Base-by-base conservation (phyloP, 2,113 vertebrate species). In the Cavia aperea region DNA sequence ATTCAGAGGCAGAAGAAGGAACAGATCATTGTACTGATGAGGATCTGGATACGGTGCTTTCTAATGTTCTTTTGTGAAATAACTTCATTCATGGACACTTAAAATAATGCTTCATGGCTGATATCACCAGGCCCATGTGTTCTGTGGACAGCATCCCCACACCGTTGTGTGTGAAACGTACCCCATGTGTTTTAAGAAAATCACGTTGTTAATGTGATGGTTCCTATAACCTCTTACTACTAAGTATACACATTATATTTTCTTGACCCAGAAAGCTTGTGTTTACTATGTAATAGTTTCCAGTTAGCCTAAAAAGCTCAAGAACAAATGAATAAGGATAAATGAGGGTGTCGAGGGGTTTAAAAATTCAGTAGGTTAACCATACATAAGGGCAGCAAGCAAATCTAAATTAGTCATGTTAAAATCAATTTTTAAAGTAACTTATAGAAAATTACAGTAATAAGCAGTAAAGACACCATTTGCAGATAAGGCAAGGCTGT, bases 1-100 rank as follows among this genome's bases (percentile, higher is more conserved):
- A 88, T 97, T 97, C 78, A 89, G 96, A 93, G 94, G 75, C 68
- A 51, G 93, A 9, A 49, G n/a, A 65, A 88, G 60, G 63, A 95
- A 86, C 68, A 81, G 19, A 84, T 15, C 65, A 18, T 83, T 88
- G 16, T 54, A 36, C 21, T 51, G 26, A 39, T 56, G 39, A 81
- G n/a, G 14, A 63, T 93, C 81, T 91, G 54, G 82, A 93, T 79
- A 58, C 10, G 72, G 49, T 78, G 60, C 81, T 78, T 89, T 94
- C 84, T 72, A 86, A 77, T 92, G 3, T 58, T 31, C 62, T 81
- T 88, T 60, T 39, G n/a, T 87, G 84, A 91, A 87, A 78, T 88
- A 84, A 46, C 58, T 78, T 65, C 43, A 77, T 75, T 86, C 58
- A 49, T 65, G 23, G 29, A 33, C 2, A 81, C 13, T 89, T 66